Percentiles rank a stretch among this genome's conserved stretches.
phyloP scores from a whole-genome alignment of 2,797 vertebrate species.

The Channa striata region DNA sequence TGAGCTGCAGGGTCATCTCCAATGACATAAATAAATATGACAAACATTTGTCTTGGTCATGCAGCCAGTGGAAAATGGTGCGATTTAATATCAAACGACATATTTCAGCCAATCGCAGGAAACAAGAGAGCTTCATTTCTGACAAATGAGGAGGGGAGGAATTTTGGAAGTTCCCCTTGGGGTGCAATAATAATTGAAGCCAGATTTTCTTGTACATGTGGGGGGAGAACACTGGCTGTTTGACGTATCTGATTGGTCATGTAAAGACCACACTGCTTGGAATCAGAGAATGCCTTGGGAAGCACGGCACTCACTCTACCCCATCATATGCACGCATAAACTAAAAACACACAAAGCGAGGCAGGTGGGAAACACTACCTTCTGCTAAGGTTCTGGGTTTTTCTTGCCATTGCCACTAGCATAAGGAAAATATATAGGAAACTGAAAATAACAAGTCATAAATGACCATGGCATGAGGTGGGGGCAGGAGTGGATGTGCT shows the following conservation, averaged over 20 bases:
- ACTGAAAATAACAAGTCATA: constrained; percentile 79
- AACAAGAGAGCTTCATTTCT: constrained; percentile 83
- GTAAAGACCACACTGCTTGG: constrained; percentile 82
- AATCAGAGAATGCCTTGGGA: constrained; percentile 65
- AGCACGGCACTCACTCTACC: constrained; percentile 49
- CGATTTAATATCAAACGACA: constrained; percentile 86
- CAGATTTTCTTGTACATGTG: constrained; percentile 82
- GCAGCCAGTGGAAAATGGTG: constrained; percentile 75
- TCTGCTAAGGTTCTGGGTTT: constrained; percentile 37
- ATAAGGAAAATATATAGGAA: constrained; percentile 59
- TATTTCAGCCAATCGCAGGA: constrained; percentile 84
- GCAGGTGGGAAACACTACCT: constrained; percentile 75
- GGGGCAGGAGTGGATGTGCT: constrained; percentile 8
- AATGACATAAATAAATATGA: constrained; percentile 84
- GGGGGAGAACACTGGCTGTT: constrained; percentile 75
- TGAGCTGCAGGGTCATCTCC: constrained; percentile 76
- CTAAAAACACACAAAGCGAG: constrained; percentile 56
- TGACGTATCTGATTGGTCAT: constrained; percentile 85
- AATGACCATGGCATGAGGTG: constrained; percentile 73
- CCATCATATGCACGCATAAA: constrained; percentile 47
- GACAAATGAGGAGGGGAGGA: constrained; percentile 84
- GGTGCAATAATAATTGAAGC: constrained; percentile 84
- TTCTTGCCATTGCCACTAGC: constrained; percentile 53
- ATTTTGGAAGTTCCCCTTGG: constrained; percentile 82
- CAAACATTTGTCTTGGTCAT: constrained; percentile 85